phyloP scores from a whole-genome alignment of 1,140 invertebrate species.

The Brevipalpus yothersi region DNA sequence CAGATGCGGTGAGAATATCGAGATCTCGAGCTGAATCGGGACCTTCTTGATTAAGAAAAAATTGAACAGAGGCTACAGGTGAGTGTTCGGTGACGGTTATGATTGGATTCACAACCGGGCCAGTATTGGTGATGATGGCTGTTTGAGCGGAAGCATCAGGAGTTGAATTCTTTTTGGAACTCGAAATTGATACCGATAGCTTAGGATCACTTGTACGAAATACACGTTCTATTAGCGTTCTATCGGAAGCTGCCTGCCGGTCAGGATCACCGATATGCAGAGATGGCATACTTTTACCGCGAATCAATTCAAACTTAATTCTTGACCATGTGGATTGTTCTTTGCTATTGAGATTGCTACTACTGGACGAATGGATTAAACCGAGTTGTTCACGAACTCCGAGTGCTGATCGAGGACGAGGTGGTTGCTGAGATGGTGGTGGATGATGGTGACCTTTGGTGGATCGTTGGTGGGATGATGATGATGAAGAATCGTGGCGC shows the following conservation, averaged over 20 bases:
- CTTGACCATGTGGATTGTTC: slow-evolving; percentile 5
- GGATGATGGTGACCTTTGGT: not conserved
- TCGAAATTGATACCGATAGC: not conserved
- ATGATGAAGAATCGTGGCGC: not conserved
- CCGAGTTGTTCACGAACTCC: slow-evolving; percentile 26
- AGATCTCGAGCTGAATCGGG: slow-evolving; percentile 8
- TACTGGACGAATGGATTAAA: not conserved
- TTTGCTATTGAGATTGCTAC: not conserved
- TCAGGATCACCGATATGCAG: slow-evolving; percentile 20
- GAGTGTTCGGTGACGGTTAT: slow-evolving; percentile 89
- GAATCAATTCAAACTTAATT: slow-evolving; percentile 29
- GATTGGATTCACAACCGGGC: slow-evolving; percentile 50
- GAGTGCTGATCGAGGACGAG: slow-evolving; percentile 34
- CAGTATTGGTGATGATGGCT: slow-evolving; percentile 9
- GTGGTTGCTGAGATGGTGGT: slow-evolving; percentile 18
- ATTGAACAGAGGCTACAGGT: slow-evolving; percentile 24
- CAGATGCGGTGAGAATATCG: not conserved
- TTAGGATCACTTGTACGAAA: not conserved
- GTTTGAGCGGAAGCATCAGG: slow-evolving; percentile 4
- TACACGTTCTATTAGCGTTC: not conserved
- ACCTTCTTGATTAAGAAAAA: slow-evolving; percentile 14
- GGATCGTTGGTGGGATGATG: not conserved
- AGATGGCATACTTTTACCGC: slow-evolving; percentile 85
- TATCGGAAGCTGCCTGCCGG: not conserved
- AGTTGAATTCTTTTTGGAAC: not conserved